A percentile compares a stretch with the other conserved stretches of the same genome.
Evolutionary conservation across 2,888 invertebrate species (phyloP).

Genomic region (Pseudanteris insignis): DNA sequence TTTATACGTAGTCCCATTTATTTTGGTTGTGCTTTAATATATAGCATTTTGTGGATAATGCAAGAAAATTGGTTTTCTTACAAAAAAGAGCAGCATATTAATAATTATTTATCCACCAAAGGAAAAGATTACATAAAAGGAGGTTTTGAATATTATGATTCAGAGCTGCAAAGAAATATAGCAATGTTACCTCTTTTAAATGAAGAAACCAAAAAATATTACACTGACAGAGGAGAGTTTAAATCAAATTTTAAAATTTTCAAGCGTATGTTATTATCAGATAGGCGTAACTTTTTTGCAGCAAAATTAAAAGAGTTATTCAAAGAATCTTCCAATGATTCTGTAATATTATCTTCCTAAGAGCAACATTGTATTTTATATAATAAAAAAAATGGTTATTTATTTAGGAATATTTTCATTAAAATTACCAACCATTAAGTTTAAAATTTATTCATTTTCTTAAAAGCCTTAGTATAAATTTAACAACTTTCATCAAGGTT

Average conservation of each 20-base stretch:
- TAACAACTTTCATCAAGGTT: slow-evolving; percentile 19
- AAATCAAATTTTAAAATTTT: slow-evolving; percentile 72
- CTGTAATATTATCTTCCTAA: no score
- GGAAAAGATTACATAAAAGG: slow-evolving; percentile 75
- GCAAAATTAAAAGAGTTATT: slow-evolving; percentile 12
- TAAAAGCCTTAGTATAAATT: slow-evolving; percentile 21
- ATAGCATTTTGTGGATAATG: slow-evolving; percentile 61
- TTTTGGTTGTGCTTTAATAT: neutral
- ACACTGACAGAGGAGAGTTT: slow-evolving; percentile 76
- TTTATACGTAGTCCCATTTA: neutral
- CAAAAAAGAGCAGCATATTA: slow-evolving; percentile 72
- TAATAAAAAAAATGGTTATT: no score
- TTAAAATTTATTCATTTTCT: slow-evolving; percentile 17
- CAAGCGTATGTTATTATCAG: slow-evolving; percentile 73
- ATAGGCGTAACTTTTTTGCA: slow-evolving; percentile 76
- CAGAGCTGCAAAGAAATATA: slow-evolving; percentile 77
- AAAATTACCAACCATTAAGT: no score
- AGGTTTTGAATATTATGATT: slow-evolving; percentile 80
- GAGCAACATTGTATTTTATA: no score
- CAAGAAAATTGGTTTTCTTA: slow-evolving; percentile 43
- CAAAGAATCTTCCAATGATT: neutral
- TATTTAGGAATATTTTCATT: no score
- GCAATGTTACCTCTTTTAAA: slow-evolving; percentile 77
- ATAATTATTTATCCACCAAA: slow-evolving; percentile 71
- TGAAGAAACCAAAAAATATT: slow-evolving; percentile 71